A percentile compares a stretch with the other conserved stretches of the same genome.
Evolutionary conservation across 2,888 invertebrate genomes (phyloP).

Genomic region (Tortricodes alternella): DNA sequence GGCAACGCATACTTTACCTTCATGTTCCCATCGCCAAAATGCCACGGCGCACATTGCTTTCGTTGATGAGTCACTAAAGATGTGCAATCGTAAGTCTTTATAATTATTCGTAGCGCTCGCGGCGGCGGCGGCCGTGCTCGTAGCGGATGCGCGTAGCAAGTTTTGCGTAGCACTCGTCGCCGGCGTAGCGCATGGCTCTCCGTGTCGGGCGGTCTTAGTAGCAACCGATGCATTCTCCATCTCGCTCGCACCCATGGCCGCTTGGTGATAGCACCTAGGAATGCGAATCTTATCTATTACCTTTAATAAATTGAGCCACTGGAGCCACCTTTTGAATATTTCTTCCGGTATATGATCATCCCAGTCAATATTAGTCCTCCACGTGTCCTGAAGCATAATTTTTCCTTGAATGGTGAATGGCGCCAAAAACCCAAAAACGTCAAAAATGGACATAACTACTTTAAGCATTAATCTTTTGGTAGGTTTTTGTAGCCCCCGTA

Average conservation of each 20-base stretch:
- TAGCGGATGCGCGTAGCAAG: background rate
- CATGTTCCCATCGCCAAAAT: background rate
- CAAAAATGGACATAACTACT: conserved; percentile 38
- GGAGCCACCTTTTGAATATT: background rate
- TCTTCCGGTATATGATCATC: background rate
- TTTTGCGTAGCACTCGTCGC: background rate
- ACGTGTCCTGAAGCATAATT: conserved; percentile 1
- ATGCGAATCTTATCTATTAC: background rate
- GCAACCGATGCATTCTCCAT: background rate
- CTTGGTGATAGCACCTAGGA: background rate
- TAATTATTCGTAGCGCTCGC: background rate
- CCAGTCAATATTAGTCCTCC: background rate
- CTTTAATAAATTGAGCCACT: background rate
- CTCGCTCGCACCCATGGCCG: background rate
- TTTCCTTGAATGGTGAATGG: conserved; percentile 35
- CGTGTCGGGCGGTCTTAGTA: background rate
- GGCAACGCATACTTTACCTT: background rate
- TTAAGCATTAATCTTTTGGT: conserved; percentile 35
- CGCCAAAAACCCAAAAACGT: conserved; percentile 36
- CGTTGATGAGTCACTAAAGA: background rate
- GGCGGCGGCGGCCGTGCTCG: background rate
- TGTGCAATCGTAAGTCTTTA: background rate
- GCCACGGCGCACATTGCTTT: background rate
- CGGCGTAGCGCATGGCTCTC: background rate
- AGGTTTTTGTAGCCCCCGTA: conserved; percentile 31